Base-by-base conservation (phyloP, 2,113 vertebrate species). In the Clupea harengus region DNA sequence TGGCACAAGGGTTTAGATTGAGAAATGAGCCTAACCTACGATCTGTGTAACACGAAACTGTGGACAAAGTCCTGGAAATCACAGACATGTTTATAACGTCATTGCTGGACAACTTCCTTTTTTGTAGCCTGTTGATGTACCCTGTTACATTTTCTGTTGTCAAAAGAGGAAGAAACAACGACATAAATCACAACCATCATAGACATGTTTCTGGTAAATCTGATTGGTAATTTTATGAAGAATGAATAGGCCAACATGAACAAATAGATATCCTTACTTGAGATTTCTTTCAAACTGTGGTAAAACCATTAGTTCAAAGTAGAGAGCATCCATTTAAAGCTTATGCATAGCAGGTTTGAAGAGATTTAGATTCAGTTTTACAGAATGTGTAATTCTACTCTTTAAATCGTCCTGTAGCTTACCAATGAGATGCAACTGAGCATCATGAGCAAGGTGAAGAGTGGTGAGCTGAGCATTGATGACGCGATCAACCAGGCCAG, bases 381-480 rank as follows among this genome's bases (percentile, higher is more conserved):
- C 39, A 17, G 3, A 32, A 28, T 67, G 64, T 78, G 15, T 17
- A 75, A 78, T 32, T 13, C 72, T 75, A 15, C 3, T 78, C 32
- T 39, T 78, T 78, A 78, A 10, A 78, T 78, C 45, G 57, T 86
- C 83, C 80, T 83, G 78, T 80, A 96, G 95, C 89, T 96, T 88
- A 96, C 91, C 89, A 96, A 96, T 44, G 94, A 94, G 90, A 95
- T 93, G 94, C 95, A 95, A 89, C 92, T 96, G 83, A 93, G 88
- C 84, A 90, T 95, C 86, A 93, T 96, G 95, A 94, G 91, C 45
- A 94, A 89, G 92, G 95, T 96, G 85, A 97, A 95, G 93, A 96
- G 87, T 0, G 95, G 96, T 75, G 93, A 95, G 88, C 81, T 95
- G 87, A 94, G 94, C 84, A 93, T 96, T 2, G 94, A 96, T 0